Base-by-base conservation (phyloP, 2,888 invertebrate species). In the Athalia cordata region DNA sequence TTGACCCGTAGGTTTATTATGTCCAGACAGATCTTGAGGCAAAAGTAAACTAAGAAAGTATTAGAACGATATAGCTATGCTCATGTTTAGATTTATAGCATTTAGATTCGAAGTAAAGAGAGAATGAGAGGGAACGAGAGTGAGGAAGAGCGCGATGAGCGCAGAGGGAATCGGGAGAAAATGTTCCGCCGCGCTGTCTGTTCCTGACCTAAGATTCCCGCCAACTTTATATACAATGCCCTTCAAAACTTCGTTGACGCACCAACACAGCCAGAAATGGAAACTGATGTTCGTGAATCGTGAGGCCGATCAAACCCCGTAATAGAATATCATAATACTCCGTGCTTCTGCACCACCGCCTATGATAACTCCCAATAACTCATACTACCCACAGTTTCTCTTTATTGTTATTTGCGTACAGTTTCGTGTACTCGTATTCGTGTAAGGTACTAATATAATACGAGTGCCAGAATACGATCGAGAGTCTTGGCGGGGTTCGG, bases 191-290 rank as follows among this genome's bases (percentile, higher is more conserved):
- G 55, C 55, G 55, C n/a, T 55, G 62, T 72, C 72, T 72, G 72
- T 72, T 72, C 72, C 47, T 72, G 72, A 72, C 72, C 72, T 57
- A 47, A 57, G 72, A 59, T 72, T 59, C 4, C 13, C 15, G 11
- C 5, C 8, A 59, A 59, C 72, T 72, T 72, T 62, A 9, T 72
- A n/a, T 45, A 72, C 72, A 72, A 68, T 68, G 68, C 52, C 68
- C 68, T 52, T 43, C 52, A 55, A 55, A 68, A 68, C 55, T 68
- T 68, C 55, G 52, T 55, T 52, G 68, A 68, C 68, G 47, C 43
- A 7, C 47, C 72, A 2, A 43, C 45, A 15, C 29, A 43, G 47
- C 13, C 45, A 59, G 7, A 72, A 72, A 59, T 59, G 72, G 7
- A 72, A 57, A 72, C 59, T 59, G 57, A 47, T 15, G 57, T 13